Percentiles rank a stretch among this genome's conserved stretches.
phyloP scores from a whole-genome alignment of 2,888 invertebrate genomes.

The Drosophila mercatorum region DNA sequence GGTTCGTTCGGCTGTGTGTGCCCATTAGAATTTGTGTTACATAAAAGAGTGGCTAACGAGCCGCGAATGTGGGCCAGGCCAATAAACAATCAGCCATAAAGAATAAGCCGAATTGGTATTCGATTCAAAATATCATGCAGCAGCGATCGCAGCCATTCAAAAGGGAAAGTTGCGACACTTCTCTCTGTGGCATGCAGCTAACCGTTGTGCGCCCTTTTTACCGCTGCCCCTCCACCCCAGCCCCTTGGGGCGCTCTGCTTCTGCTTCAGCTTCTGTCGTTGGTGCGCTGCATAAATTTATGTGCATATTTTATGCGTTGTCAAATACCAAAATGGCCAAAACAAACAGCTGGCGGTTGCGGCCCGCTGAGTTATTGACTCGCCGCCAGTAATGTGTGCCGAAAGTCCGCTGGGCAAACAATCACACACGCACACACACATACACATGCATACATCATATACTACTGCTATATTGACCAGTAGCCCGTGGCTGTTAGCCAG shows the following conservation, averaged over 20 bases:
- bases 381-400: conserved; percentile 57
- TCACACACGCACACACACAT: neutral
- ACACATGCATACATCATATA: neutral
- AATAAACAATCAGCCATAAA: conserved; percentile 35
- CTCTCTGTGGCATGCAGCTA: conserved; percentile 56
- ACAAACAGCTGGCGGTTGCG: conserved; percentile 56
- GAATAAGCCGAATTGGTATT: conserved; percentile 30
- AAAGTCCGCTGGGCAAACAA: conserved; percentile 52
- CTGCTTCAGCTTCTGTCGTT: conserved; percentile 9
- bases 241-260: neutral
- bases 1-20: conserved; percentile 23
- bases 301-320: conserved; percentile 61
- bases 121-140: conserved; percentile 52
- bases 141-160: conserved; percentile 56
- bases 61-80: conserved; percentile 51
- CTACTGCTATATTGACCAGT: conserved; percentile 59
- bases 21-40: conserved; percentile 54
- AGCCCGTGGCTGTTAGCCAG: conserved; percentile 45
- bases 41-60: conserved; percentile 37
- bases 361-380: conserved; percentile 59
- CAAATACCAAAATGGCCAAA: conserved; percentile 60
- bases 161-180: conserved; percentile 77
- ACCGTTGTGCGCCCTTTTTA: conserved; percentile 36
- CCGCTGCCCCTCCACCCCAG: neutral
- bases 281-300: conserved; percentile 64